Evolutionary conservation across 64 coral and sea anemone species (phyloP).

Genomic region (Actinia tenebrosa): DNA sequence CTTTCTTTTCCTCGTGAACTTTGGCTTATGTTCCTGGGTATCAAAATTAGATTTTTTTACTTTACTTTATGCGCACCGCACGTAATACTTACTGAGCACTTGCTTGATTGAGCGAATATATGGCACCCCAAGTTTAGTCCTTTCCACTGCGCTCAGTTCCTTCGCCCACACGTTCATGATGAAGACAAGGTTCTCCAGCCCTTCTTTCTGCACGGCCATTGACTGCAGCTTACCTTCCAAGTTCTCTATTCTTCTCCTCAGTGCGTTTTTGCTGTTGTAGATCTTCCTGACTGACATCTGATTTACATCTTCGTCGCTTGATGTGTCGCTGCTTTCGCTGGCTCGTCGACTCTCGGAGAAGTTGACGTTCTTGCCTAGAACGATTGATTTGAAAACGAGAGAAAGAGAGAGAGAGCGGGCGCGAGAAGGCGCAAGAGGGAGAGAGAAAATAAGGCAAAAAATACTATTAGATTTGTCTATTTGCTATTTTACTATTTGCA

Average conservation of each 20-base stretch:
- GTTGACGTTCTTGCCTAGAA: background rate
- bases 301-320: background rate
- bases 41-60: too few species aligned
- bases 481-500: too few species aligned
- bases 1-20: too few species aligned
- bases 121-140: constrained; percentile 15
- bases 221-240: constrained; percentile 5
- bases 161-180: background rate
- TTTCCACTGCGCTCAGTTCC: constrained; percentile 3
- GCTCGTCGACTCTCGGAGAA: background rate
- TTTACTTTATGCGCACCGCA: background rate
- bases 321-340: background rate
- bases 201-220: constrained; percentile 11
- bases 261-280: constrained; percentile 8
- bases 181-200: background rate
- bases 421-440: background rate
- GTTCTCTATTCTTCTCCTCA: background rate
- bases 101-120: constrained; percentile 27
- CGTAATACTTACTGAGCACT: constrained; percentile 18
- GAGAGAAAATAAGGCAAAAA: too few species aligned
- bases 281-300: constrained; percentile 19
- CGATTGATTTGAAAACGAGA: background rate
- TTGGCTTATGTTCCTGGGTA: too few species aligned
- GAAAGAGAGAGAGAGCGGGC: background rate
- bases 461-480: background rate